phyloP scores from a whole-genome alignment of 2,113 vertebrate species.

The Mionectes macconnelli region DNA sequence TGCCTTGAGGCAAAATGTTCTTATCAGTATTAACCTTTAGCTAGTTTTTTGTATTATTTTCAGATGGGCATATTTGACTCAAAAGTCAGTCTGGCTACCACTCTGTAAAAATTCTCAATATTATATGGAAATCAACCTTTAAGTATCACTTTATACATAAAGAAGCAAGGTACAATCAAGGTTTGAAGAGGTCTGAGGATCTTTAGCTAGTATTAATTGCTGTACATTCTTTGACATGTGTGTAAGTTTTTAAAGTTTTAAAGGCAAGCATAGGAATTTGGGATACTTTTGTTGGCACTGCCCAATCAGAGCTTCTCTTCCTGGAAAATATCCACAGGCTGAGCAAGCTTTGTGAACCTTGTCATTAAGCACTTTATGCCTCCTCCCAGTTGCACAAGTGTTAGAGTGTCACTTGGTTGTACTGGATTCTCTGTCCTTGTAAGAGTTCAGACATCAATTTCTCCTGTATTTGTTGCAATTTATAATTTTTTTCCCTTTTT shows the following conservation, averaged over 20 bases:
- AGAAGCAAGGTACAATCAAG: neutral
- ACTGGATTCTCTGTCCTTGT: neutral
- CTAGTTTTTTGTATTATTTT: neutral
- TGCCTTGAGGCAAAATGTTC: slow-evolving; percentile 40
- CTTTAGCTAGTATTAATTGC: neutral
- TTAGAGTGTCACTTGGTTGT: neutral
- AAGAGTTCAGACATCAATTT: neutral
- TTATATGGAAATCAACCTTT: neutral
- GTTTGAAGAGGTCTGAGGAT: neutral
- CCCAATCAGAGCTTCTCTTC: neutral
- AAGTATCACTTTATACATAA: neutral
- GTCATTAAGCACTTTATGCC: neutral
- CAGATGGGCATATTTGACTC: neutral
- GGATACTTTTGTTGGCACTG: neutral
- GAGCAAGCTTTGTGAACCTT: neutral
- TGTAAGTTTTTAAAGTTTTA: too few species aligned
- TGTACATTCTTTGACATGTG: neutral
- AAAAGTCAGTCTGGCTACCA: neutral
- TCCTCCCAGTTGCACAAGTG: neutral
- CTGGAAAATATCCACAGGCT: neutral
- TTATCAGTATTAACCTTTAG: slow-evolving; percentile 44
- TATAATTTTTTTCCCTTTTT: neutral
- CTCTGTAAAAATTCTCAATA: neutral
- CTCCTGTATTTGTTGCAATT: neutral
- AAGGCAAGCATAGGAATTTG: neutral